phyloP scores from a whole-genome alignment of 2,888 invertebrate species.

The Cantharis rufa region DNA sequence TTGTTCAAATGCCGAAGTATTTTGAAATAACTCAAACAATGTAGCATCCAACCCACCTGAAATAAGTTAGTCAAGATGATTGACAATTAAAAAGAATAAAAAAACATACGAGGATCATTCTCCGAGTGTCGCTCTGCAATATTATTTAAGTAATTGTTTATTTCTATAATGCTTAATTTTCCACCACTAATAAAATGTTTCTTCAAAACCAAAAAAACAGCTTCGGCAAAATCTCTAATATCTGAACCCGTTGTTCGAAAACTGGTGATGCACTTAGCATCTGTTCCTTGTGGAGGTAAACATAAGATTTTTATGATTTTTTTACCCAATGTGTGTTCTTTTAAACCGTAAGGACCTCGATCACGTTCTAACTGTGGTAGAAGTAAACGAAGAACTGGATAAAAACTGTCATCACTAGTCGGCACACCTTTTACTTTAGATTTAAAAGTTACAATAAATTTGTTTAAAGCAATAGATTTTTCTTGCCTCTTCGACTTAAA shows the following conservation, averaged over 20 bases:
- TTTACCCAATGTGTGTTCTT: slow-evolving; percentile 74
- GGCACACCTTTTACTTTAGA: slow-evolving; percentile 47
- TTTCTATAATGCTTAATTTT: slow-evolving; percentile 66
- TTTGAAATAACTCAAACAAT: slow-evolving; percentile 68
- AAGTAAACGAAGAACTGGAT: slow-evolving; percentile 76
- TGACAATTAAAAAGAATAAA: neutral
- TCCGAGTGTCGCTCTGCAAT: slow-evolving; percentile 71
- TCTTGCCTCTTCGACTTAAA: slow-evolving; percentile 55
- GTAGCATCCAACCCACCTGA: slow-evolving; percentile 62
- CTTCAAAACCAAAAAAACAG: slow-evolving; percentile 71
- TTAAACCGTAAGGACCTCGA: slow-evolving; percentile 81
- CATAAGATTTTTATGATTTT: slow-evolving; percentile 77
- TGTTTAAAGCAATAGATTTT: slow-evolving; percentile 57
- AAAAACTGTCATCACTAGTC: slow-evolving; percentile 62
- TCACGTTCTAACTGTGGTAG: slow-evolving; percentile 80
- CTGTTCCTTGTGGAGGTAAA: slow-evolving; percentile 66
- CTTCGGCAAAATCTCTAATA: slow-evolving; percentile 79
- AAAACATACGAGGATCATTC: slow-evolving; percentile 61
- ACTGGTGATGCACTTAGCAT: slow-evolving; percentile 60
- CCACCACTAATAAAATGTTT: slow-evolving; percentile 58
- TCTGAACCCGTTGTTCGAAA: slow-evolving; percentile 51
- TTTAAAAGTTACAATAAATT: slow-evolving; percentile 60
- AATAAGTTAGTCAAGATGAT: neutral
- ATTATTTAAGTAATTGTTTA: slow-evolving; percentile 76
- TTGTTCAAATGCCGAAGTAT: slow-evolving; percentile 74